These are phyloP conservation scores for Oriolus oriolus DNA, from an alignment of 2,113 vertebrate species.

Conservation along the genomic window DNA sequence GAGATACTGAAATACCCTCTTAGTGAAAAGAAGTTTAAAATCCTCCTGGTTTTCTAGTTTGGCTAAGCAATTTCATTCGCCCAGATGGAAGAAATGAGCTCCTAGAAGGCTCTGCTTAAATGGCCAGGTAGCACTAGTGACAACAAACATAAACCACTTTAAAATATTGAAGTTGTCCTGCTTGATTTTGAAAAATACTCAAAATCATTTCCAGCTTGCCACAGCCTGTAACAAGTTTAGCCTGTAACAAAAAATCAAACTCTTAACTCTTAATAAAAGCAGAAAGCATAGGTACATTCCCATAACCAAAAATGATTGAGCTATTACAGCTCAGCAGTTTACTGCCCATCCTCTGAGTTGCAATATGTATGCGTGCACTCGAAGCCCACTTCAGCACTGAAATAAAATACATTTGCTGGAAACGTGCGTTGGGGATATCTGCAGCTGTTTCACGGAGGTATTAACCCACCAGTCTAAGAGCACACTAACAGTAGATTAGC, in stretches of 20 bases:
- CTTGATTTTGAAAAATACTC: not conserved
- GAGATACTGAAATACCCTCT: not conserved
- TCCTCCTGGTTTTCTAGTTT: not conserved
- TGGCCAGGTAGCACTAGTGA: not conserved
- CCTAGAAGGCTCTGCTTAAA: not conserved
- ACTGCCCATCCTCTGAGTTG: not conserved
- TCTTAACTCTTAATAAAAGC: slow-evolving; percentile 22
- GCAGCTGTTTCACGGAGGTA: not conserved
- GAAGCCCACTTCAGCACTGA: not conserved
- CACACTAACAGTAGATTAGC: not conserved
- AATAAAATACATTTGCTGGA: slow-evolving; percentile 25
- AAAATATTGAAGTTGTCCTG: slow-evolving; percentile 3
- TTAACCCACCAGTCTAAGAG: not conserved
- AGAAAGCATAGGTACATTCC: not conserved
- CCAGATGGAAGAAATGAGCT: not conserved
- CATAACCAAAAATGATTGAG: slow-evolving; percentile 4
- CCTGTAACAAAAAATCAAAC: slow-evolving; percentile 20
- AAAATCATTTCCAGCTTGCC: not conserved
- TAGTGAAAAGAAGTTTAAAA: not conserved
- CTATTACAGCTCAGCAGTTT: slow-evolving; percentile 12
- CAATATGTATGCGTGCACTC: not conserved
- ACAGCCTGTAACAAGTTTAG: not conserved
- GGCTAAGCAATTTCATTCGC: not conserved
- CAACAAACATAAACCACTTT: not conserved
- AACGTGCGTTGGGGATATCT: not conserved